Evolutionary conservation across 30 jellyfish, hydroid and myxozoan species (phyloP).

Genomic region (Rhopilema esculentum): DNA sequence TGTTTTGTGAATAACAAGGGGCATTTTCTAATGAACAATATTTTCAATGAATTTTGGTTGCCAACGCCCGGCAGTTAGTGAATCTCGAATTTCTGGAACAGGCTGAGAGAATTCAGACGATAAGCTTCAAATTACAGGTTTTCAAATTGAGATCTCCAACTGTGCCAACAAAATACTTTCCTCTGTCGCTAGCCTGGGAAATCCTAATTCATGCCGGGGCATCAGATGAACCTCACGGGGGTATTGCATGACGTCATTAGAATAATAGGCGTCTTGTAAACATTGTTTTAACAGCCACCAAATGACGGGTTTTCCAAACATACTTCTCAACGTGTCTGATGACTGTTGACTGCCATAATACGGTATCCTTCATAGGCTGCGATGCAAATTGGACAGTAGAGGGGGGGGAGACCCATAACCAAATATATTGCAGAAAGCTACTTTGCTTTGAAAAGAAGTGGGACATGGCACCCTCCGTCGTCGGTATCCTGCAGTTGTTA

Average conservation of each 20-base stretch:
- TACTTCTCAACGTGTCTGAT: not conserved
- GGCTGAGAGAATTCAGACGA: not conserved
- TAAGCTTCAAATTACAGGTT: not conserved
- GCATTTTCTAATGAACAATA: not conserved
- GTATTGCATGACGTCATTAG: not conserved
- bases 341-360: not conserved
- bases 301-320: not conserved
- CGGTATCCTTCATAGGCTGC: too few relatives aligned
- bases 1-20: not conserved
- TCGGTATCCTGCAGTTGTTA: too few relatives aligned
- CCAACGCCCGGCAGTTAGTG: not conserved
- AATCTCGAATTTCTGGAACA: not conserved
- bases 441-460: too few relatives aligned
- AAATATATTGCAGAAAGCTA: too few relatives aligned
- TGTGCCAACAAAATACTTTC: not conserved
- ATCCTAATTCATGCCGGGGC: not conserved
- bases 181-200: not conserved
- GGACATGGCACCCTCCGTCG: too few relatives aligned
- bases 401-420: too few relatives aligned
- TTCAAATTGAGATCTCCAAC: not conserved
- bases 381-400: too few relatives aligned
- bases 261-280: not conserved
- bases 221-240: not conserved
- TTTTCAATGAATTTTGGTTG: not conserved
- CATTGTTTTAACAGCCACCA: not conserved